These are phyloP conservation scores for Bubalus kerabau DNA, from an alignment of 2,113 vertebrate species.

Conservation along the genomic window DNA sequence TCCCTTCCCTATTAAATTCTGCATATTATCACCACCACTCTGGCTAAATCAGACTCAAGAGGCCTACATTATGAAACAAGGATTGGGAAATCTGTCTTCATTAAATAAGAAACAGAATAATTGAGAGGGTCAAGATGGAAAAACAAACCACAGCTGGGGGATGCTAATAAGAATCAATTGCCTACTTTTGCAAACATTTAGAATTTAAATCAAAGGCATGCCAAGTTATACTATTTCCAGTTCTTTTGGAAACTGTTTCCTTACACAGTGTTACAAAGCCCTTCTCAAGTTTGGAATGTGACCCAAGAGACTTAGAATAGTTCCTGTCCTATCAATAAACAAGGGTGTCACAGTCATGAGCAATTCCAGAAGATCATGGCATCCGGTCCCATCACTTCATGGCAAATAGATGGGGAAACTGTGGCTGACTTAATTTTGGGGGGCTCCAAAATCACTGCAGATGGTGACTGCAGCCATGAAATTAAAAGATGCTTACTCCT, in stretches of 20 bases:
- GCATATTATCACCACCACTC: slow-evolving; percentile 16
- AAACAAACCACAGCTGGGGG: background rate
- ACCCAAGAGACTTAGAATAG: background rate
- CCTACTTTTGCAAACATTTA: background rate
- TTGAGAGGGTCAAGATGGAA: background rate
- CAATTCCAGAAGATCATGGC: background rate
- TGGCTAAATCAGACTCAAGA: slow-evolving; percentile 41
- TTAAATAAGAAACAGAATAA: slow-evolving; percentile 26
- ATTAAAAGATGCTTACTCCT: too few species aligned
- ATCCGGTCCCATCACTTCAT: too few species aligned
- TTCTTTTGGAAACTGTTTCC: background rate
- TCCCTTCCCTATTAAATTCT: slow-evolving; percentile 30
- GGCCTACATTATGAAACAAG: slow-evolving; percentile 16
- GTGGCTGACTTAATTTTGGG: too few species aligned
- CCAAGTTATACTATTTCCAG: background rate
- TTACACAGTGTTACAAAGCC: background rate
- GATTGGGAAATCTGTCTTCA: slow-evolving; percentile 48
- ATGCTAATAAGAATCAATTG: background rate
- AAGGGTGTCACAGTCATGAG: background rate
- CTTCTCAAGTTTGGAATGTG: background rate
- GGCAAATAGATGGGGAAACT: too few species aligned
- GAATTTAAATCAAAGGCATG: background rate
- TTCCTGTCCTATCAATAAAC: background rate
- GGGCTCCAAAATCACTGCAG: too few species aligned
- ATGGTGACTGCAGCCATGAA: too few species aligned